These are phyloP conservation scores for Cloeon dipterum DNA, from an alignment of 2,888 invertebrate genomes.

Conservation along the genomic window DNA sequence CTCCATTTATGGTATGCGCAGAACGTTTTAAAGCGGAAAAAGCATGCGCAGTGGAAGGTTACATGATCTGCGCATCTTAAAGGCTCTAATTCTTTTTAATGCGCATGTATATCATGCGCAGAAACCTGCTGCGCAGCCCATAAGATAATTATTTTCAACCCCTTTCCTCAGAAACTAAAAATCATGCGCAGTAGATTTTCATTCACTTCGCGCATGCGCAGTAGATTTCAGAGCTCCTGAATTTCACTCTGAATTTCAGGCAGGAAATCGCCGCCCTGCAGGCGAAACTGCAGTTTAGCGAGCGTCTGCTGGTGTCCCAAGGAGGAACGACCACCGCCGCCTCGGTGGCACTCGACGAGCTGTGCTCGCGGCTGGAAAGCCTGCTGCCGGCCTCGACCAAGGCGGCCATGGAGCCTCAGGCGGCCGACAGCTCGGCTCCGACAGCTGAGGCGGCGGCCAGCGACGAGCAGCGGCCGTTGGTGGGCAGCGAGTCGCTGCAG, in stretches of 20 bases:
- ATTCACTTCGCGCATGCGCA: too few relatives aligned
- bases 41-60: too few relatives aligned
- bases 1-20: too few relatives aligned
- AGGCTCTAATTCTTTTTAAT: too few relatives aligned
- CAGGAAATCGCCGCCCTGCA: slow-evolving; percentile 42
- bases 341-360: slow-evolving; percentile 35
- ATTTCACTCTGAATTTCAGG: too few relatives aligned
- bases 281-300: slow-evolving; percentile 35
- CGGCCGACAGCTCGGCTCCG: slow-evolving; percentile 57
- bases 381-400: slow-evolving; percentile 21
- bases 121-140: too few relatives aligned
- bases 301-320: slow-evolving; percentile 37
- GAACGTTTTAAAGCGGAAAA: too few relatives aligned
- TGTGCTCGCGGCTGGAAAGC: slow-evolving; percentile 41
- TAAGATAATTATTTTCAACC: too few relatives aligned
- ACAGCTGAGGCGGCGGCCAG: slow-evolving; percentile 40
- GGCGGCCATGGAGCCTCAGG: slow-evolving; percentile 29
- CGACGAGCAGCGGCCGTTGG: slow-evolving; percentile 6
- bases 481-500: slow-evolving; percentile 41
- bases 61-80: too few relatives aligned
- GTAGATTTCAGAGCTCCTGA: too few relatives aligned
- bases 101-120: too few relatives aligned
- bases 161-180: neutral
- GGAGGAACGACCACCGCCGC: slow-evolving; percentile 44
- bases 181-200: too few relatives aligned